Percentiles rank a stretch among this genome's conserved stretches.
These are phyloP conservation scores for Leptinotarsa lineolata DNA, from an alignment of 1,140 invertebrate species.

Conservation along the genomic window DNA sequence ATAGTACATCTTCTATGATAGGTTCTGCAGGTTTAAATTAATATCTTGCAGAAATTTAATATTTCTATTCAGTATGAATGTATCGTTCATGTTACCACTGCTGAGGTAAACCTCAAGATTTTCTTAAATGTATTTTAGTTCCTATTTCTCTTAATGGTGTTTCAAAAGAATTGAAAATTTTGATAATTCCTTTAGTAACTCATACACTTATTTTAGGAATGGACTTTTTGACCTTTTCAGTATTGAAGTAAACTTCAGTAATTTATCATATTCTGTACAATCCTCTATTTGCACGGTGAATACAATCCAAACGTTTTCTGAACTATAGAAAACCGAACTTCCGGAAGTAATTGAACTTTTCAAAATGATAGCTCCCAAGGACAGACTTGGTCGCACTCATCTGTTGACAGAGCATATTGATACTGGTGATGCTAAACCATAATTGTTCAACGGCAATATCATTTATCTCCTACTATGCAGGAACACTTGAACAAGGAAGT, in stretches of 20 bases:
- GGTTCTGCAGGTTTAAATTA: not conserved
- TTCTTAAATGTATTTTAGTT: not conserved
- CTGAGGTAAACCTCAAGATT: conserved; percentile 19
- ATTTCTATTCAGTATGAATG: not conserved
- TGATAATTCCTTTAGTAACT: conserved; percentile 11
- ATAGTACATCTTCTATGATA: not conserved
- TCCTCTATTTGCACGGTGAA: conserved; percentile 4
- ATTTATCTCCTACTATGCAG: too few species aligned
- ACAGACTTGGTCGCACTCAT: conserved; percentile 15
- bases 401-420: conserved; percentile 2
- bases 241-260: too few species aligned
- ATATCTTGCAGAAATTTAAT: not conserved
- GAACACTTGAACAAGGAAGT: conserved; percentile 15
- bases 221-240: too few species aligned
- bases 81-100: not conserved
- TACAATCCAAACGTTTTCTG: not conserved
- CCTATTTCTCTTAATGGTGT: not conserved
- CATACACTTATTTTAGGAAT: conserved; percentile 11
- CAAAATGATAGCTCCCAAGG: not conserved
- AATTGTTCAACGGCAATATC: conserved; percentile 18
- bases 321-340: not conserved
- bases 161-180: not conserved
- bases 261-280: too few species aligned
- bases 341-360: not conserved
- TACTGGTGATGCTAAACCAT: conserved; percentile 21